phyloP scores from a whole-genome alignment of 2,888 invertebrate species.

The Caenorhabditis sulstoni region DNA sequence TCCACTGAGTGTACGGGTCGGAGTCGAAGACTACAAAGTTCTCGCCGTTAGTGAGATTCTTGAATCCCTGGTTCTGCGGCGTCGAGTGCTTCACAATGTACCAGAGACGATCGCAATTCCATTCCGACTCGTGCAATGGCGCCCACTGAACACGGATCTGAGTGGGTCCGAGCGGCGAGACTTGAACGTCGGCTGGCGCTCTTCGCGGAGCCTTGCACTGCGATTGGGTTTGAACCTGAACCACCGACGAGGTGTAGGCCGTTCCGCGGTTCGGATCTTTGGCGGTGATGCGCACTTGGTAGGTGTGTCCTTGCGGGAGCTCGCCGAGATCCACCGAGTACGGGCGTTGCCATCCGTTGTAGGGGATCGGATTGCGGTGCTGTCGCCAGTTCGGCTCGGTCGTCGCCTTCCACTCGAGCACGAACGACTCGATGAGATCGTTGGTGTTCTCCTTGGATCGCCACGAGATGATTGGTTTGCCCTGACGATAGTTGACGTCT shows the following conservation, averaged over 20 bases:
- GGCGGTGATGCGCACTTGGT: slow-evolving; percentile 72
- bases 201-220: slow-evolving; percentile 75
- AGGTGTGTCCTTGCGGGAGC: slow-evolving; percentile 76
- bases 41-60: slow-evolving; percentile 77
- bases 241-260: slow-evolving; percentile 77
- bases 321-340: slow-evolving; percentile 77
- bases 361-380: slow-evolving; percentile 73
- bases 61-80: slow-evolving; percentile 66
- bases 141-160: slow-evolving; percentile 80
- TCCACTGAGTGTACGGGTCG: slow-evolving; percentile 79
- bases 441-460: slow-evolving; percentile 73
- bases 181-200: slow-evolving; percentile 74
- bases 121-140: slow-evolving; percentile 78
- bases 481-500: slow-evolving; percentile 74
- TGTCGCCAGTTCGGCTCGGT: slow-evolving; percentile 76
- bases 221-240: slow-evolving; percentile 72
- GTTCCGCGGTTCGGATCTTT: slow-evolving; percentile 75
- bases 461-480: slow-evolving; percentile 77
- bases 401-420: slow-evolving; percentile 76
- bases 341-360: slow-evolving; percentile 79
- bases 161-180: slow-evolving; percentile 78
- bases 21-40: slow-evolving; percentile 77
- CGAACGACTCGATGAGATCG: slow-evolving; percentile 76
- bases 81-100: slow-evolving; percentile 80
- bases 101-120: slow-evolving; percentile 80